Evolutionary conservation across 2,113 vertebrate genomes (phyloP), one percentile per base, ranked within the genome.

Genomic region (Indicator indicator): DNA sequence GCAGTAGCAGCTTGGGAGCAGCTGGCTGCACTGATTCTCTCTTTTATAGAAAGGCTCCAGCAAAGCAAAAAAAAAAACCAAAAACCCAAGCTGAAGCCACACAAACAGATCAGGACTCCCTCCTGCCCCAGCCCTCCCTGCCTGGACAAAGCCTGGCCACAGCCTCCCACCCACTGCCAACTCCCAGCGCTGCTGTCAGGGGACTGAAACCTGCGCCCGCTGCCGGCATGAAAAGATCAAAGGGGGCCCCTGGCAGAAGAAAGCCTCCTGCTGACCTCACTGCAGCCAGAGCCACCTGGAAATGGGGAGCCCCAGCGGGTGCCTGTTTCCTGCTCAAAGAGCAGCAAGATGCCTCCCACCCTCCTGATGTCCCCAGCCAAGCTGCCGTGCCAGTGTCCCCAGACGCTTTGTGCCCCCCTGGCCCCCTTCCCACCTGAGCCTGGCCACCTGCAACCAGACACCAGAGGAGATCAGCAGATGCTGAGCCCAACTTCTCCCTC

Each of bases 1-100:
- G 0, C 46, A 52, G 50, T 23, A 86, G 96, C 97, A 96, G 96
- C 93, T 95, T 96, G 95, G 19, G 62, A 96, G 94, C 97, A 97
- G 94, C 94, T 96, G 93, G 80, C 55, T 74, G 77, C 81, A 56
- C 71, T 3, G 71, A 84, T 60, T 70, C 71, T 40, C 42, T 69
- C 56, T 67, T 88, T 14, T 23, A 52, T 13, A n/a, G 44, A 89
- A 93, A 83, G 64, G 68, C 54, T 78, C 76, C 0, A 0, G 38
- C 26, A 40, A 69, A 94, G 36, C 87, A 84, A 79, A 40, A 38
- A 44, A 52, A 36, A 36, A 36, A 36, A 83, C 32, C 32, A 36
- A 55, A 33, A 28, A 55, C 79, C 54, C 88, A 42, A 84, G 55
- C 60, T 59, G 38, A 83, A 89, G 32, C 65, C 18, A 1, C 54